Conservation (phyloP, 2,888 invertebrate species). For the Hyppa rectilinea region DNA sequence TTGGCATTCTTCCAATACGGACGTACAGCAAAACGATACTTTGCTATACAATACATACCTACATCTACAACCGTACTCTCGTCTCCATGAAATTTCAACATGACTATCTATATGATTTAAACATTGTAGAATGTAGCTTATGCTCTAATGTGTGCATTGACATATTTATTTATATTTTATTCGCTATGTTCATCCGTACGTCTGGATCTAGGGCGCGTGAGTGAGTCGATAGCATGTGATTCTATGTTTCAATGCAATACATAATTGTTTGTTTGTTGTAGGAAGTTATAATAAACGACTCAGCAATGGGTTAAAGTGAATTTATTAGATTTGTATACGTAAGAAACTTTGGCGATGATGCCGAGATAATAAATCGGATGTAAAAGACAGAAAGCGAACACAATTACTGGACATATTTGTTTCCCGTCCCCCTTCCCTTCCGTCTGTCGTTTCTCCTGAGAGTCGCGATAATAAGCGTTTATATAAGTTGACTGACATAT, state of each 20-base stretch:
- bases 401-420: slow-evolving; percentile 64
- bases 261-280: slow-evolving; percentile 38
- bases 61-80: slow-evolving; percentile 56
- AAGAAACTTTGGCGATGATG: slow-evolving; percentile 61
- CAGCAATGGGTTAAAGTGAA: slow-evolving; percentile 73
- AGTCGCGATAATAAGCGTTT: slow-evolving; percentile 63
- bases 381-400: slow-evolving; percentile 61
- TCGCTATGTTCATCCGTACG: slow-evolving; percentile 13
- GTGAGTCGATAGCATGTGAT: slow-evolving; percentile 70
- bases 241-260: slow-evolving; percentile 33
- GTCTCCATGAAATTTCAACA: slow-evolving; percentile 48
- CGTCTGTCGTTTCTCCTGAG: slow-evolving; percentile 46
- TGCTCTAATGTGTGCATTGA: slow-evolving; percentile 46
- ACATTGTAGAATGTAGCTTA: slow-evolving; percentile 41
- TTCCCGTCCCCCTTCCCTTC: slow-evolving; percentile 63
- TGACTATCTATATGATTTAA: slow-evolving; percentile 38
- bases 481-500: slow-evolving; percentile 82
- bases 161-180: slow-evolving; percentile 53
- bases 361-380: slow-evolving; percentile 56
- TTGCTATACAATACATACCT: slow-evolving; percentile 63
- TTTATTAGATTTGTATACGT: slow-evolving; percentile 43
- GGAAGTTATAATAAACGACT: slow-evolving; percentile 45
- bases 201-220: slow-evolving; percentile 34
- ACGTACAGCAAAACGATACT: slow-evolving; percentile 58
- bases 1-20: slow-evolving; percentile 70